Evolutionary conservation across 2,797 vertebrate species (phyloP), one percentile per base, ranked within the genome.

Genomic region (Acrocephalus scirpaceus): DNA sequence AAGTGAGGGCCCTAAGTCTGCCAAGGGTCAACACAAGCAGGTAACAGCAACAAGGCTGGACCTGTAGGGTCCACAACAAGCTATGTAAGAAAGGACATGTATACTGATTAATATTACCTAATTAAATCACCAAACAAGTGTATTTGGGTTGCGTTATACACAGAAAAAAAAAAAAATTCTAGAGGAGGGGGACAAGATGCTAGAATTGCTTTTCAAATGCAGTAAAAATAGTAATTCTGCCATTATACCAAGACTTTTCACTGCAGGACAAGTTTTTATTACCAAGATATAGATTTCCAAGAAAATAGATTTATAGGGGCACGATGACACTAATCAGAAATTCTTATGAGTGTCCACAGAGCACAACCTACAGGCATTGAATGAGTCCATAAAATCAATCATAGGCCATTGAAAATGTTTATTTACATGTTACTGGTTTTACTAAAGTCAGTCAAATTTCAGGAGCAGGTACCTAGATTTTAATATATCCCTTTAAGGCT

Each of bases 181-280:
- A 29, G 29, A 83, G 22, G n/a, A 86, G 20, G 13, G 9, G 15
- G 21, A 14, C 21, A 85, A 84, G 34, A 51, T 12, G 3, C 22
- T 71, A 76, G 30, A 48, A 86, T 4, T 80, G 27, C 17, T 89
- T 91, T 92, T 86, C 47, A 72, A 96, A 75, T 45, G 22, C 25
- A 90, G 44, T 53, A 62, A 80, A 60, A 88, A 51, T 9, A 65
- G 82, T 36, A 88, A 74, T 91, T 75, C 48, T 91, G 44, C 58
- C 42, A 45, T 86, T 92, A 91, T 53, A 26, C 48, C 54, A 44
- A 90, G 72, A 91, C 66, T 72, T 92, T 92, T 86, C 73, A 86
- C 42, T 72, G 57, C n/a, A 93, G 62, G 56, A 81, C 44, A 84
- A 86, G 73, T 48, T 89, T 90, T 90, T 88, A 93, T 60, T 78